phyloP scores from a whole-genome alignment of 2,797 vertebrate species.

The Acestrorhynchus altus region DNA sequence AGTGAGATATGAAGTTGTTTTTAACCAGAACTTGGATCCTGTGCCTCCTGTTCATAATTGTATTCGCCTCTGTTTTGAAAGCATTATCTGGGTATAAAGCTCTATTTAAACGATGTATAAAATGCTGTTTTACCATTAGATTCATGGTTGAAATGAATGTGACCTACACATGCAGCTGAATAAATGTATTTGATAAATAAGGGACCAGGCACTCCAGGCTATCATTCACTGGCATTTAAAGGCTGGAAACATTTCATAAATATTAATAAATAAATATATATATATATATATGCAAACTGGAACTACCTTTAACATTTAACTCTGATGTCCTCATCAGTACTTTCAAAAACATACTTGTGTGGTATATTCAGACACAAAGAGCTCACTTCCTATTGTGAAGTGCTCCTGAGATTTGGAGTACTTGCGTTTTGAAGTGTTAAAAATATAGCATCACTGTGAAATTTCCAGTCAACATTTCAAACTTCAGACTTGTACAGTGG shows the following conservation, averaged over 20 bases:
- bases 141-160: constrained; percentile 65
- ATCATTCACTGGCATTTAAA: constrained; percentile 72
- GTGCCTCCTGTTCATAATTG: too few species aligned
- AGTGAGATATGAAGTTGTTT: too few species aligned
- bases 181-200: constrained; percentile 80
- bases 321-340: constrained; percentile 69
- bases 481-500: too few species aligned
- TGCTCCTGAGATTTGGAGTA: constrained; percentile 5
- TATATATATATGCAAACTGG: constrained; percentile 69
- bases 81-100: too few species aligned
- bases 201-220: constrained; percentile 70
- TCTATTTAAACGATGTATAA: neutral
- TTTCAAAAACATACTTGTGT: constrained; percentile 16
- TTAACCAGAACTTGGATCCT: too few species aligned
- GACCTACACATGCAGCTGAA: constrained; percentile 73
- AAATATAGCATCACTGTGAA: neutral
- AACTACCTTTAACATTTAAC: constrained; percentile 77
- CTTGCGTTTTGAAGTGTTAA: neutral
- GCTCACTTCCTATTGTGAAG: constrained; percentile 29
- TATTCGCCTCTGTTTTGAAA: too few species aligned
- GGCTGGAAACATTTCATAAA: constrained; percentile 78
- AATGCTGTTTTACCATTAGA: neutral
- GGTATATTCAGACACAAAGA: constrained; percentile 20
- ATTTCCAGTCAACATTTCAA: neutral
- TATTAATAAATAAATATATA: constrained; percentile 71